Evolutionary conservation across 2,113 vertebrate species (phyloP).

Genomic region (Barbus barbus): DNA sequence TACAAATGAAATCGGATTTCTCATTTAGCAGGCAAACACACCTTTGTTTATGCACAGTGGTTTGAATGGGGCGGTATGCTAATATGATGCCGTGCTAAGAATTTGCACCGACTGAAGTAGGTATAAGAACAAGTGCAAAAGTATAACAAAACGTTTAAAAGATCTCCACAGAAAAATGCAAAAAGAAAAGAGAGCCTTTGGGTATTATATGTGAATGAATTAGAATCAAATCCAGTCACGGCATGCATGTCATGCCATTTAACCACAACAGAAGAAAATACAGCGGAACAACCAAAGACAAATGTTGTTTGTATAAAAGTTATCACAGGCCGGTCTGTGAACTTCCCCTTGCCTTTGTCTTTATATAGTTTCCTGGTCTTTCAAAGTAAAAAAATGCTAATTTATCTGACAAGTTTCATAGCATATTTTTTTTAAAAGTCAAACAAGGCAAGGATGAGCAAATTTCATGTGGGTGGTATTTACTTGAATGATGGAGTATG

Average conservation of each 20-base stretch:
- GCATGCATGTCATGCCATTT: conserved; percentile 28
- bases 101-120: conserved; percentile 1
- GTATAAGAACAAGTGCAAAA: neutral
- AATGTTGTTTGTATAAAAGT: conserved; percentile 25
- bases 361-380: conserved; percentile 24
- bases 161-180: neutral
- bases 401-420: conserved; percentile 36
- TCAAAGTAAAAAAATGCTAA: conserved; percentile 44
- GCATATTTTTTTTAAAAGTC: conserved; percentile 35
- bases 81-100: conserved; percentile 21
- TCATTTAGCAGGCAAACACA: conserved; percentile 34
- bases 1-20: conserved; percentile 40
- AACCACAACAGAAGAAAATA: conserved; percentile 21
- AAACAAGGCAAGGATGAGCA: conserved; percentile 34
- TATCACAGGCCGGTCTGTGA: conserved; percentile 8
- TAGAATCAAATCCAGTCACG: conserved; percentile 9
- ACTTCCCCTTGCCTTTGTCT: conserved; percentile 10
- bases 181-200: conserved; percentile 7
- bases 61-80: conserved; percentile 22
- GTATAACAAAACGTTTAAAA: neutral
- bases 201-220: conserved; percentile 33
- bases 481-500: neutral
- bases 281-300: conserved; percentile 26
- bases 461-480: conserved; percentile 16
- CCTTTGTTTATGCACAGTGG: conserved; percentile 41